These are phyloP conservation scores for Sebastes diploproa DNA, from an alignment of 2,797 vertebrate genomes.

Conservation along the genomic window DNA sequence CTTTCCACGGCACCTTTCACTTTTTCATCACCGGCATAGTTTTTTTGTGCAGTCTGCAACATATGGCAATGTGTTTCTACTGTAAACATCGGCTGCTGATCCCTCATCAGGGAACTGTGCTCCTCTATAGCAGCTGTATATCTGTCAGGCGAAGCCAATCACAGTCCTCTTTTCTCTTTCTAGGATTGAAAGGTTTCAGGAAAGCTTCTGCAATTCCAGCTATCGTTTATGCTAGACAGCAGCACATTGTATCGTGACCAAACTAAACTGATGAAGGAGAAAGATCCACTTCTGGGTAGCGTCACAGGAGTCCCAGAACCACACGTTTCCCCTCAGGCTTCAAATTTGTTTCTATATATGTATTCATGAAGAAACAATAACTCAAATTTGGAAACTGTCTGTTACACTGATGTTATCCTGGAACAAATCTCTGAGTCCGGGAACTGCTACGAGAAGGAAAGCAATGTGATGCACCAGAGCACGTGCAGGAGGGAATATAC, in stretches of 20 bases:
- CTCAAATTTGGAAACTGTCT: not conserved
- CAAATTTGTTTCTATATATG: not conserved
- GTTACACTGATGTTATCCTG: not conserved
- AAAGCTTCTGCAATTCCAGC: slow-evolving; percentile 7
- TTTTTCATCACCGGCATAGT: slow-evolving; percentile 10
- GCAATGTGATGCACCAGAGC: not conserved
- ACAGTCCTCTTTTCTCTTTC: slow-evolving; percentile 27
- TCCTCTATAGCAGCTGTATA: slow-evolving; percentile 35
- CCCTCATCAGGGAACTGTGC: slow-evolving; percentile 24
- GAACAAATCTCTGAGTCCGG: not conserved
- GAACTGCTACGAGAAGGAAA: not conserved
- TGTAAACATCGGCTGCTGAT: slow-evolving; percentile 46
- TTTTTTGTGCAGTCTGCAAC: slow-evolving; percentile 40
- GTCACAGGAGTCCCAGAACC: not conserved
- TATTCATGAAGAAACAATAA: not conserved
- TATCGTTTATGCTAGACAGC: not conserved
- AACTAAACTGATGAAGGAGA: slow-evolving; percentile 21
- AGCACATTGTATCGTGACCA: not conserved
- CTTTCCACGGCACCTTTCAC: slow-evolving; percentile 20
- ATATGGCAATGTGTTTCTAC: slow-evolving; percentile 41
- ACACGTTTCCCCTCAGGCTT: not conserved
- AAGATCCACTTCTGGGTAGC: not conserved
- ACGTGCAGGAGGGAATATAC: not conserved
- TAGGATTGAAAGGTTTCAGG: slow-evolving; percentile 32
- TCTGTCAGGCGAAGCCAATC: slow-evolving; percentile 44